Percentiles rank a stretch among this genome's conserved stretches.
Conservation (phyloP, 2,797 vertebrate genomes). For the Aotus griseimembra region DNA sequence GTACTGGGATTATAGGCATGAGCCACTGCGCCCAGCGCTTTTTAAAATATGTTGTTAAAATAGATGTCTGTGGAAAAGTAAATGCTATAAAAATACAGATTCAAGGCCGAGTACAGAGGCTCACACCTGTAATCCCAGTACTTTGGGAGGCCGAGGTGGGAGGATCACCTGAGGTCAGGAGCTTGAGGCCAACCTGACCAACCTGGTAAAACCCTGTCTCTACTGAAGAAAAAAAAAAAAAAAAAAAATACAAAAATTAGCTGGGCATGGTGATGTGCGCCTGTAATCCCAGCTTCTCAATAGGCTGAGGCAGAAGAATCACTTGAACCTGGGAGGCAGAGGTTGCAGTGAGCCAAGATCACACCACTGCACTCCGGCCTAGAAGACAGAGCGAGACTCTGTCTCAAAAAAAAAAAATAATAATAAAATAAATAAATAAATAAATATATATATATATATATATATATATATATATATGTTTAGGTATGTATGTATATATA, state of each 20-base stretch:
- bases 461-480: too few species aligned
- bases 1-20: too few species aligned
- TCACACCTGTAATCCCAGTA: too few species aligned
- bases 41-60: not conserved
- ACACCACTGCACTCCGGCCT: not conserved
- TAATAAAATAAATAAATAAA: too few species aligned
- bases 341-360: not conserved
- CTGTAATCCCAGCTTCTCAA: not conserved
- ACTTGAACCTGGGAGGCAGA: not conserved
- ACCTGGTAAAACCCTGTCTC: too few species aligned
- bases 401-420: not conserved
- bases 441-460: too few species aligned
- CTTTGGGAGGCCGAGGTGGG: too few species aligned
- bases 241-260: too few species aligned
- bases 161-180: too few species aligned
- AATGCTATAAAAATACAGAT: not conserved
- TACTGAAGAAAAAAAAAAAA: not conserved
- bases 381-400: not conserved
- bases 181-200: too few species aligned
- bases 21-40: not conserved
- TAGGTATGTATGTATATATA: not conserved
- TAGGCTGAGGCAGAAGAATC: not conserved
- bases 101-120: too few species aligned
- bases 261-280: not conserved
- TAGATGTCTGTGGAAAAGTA: not conserved